Evolutionary conservation across 2,888 invertebrate species (phyloP).

Genomic region (Xestia sexstrigata): DNA sequence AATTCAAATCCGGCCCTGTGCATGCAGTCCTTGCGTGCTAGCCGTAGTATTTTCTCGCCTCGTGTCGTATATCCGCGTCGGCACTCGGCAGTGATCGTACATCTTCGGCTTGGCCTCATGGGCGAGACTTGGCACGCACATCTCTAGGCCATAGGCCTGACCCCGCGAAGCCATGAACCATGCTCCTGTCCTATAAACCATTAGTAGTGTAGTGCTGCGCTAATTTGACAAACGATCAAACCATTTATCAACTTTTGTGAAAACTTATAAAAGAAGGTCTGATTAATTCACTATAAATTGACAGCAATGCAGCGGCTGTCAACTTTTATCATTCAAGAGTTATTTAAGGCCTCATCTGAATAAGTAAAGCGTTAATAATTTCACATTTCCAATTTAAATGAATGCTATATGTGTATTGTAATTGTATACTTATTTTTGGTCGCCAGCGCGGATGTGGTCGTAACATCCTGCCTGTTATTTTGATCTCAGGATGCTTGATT

Average conservation of each 20-base stretch:
- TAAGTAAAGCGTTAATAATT: slow-evolving; percentile 41
- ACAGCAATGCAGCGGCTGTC: slow-evolving; percentile 50
- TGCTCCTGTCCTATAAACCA: slow-evolving; percentile 57
- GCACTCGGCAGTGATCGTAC: slow-evolving; percentile 72
- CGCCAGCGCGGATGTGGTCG: slow-evolving; percentile 46
- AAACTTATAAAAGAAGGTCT: slow-evolving; percentile 53
- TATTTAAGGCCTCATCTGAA: slow-evolving; percentile 56
- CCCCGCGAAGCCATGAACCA: slow-evolving; percentile 59
- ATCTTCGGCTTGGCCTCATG: slow-evolving; percentile 70
- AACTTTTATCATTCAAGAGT: slow-evolving; percentile 50
- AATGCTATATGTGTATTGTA: slow-evolving; percentile 43
- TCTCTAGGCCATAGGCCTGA: slow-evolving; percentile 43
- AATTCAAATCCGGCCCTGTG: slow-evolving; percentile 66
- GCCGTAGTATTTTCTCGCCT: slow-evolving; percentile 76
- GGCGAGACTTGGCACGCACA: slow-evolving; percentile 71
- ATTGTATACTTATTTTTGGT: slow-evolving; percentile 48
- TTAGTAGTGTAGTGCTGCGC: slow-evolving; percentile 32
- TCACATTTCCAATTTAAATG: slow-evolving; percentile 48
- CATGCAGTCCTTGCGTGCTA: slow-evolving; percentile 65
- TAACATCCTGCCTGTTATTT: slow-evolving; percentile 45
- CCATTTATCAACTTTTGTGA: slow-evolving; percentile 64
- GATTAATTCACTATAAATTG: slow-evolving; percentile 60
- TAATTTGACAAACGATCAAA: slow-evolving; percentile 63
- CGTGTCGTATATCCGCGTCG: slow-evolving; percentile 75
- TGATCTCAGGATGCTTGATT: slow-evolving; percentile 34